phyloP scores from a whole-genome alignment of 2,797 vertebrate species.

The Spinibarbus caldwelli region DNA sequence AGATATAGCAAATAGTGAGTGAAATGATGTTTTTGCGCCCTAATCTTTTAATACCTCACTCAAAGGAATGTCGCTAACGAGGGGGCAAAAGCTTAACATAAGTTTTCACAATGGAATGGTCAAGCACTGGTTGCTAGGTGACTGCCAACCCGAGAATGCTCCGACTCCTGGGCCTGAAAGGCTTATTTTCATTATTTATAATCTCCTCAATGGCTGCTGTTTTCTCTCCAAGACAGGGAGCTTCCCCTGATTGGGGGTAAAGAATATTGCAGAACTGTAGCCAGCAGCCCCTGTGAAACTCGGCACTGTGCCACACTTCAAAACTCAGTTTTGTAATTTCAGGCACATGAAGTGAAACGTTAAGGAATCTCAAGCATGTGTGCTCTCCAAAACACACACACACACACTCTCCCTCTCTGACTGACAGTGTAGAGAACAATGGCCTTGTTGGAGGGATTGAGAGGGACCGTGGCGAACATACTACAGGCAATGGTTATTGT shows the following conservation, averaged over 20 bases:
- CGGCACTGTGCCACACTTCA: conserved; percentile 68
- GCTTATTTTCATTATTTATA: conserved; percentile 86
- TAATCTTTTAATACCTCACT: conserved; percentile 87
- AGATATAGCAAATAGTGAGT: conserved; percentile 80
- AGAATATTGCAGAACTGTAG: conserved; percentile 67
- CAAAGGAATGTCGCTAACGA: conserved; percentile 80
- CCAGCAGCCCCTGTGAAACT: conserved; percentile 72
- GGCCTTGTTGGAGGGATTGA: conserved; percentile 59
- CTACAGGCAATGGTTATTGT: conserved; percentile 46
- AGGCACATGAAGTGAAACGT: conserved; percentile 56
- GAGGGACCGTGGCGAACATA: conserved; percentile 54
- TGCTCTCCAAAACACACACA: conserved; percentile 51
- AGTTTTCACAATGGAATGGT: conserved; percentile 83
- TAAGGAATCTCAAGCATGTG: conserved; percentile 74
- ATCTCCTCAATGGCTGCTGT: conserved; percentile 80
- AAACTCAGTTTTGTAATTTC: conserved; percentile 69
- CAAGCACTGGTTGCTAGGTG: conserved; percentile 84
- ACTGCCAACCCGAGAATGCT: conserved; percentile 81
- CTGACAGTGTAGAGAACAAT: conserved; percentile 60
- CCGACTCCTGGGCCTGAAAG: conserved; percentile 78
- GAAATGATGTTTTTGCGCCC: conserved; percentile 81
- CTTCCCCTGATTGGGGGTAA: conserved; percentile 67
- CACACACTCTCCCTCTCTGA: conserved; percentile 8
- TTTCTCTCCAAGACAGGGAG: conserved; percentile 68
- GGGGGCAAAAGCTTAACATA: conserved; percentile 82